These are phyloP conservation scores for Ophion ellenae DNA, from an alignment of 2,888 invertebrate species.

Conservation along the genomic window DNA sequence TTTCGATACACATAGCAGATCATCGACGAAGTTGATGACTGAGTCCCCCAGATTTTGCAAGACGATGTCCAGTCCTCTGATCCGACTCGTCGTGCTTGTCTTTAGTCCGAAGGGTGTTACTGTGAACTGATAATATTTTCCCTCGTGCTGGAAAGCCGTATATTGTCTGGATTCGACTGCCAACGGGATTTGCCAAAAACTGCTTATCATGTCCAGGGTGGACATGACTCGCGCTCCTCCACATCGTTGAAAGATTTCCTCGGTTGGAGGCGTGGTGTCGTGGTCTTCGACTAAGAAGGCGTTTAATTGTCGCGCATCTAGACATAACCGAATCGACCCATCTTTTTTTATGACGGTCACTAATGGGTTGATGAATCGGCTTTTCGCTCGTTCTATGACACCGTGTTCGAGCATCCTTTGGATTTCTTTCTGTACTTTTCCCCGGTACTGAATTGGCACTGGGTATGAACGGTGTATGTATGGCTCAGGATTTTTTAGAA, in stretches of 20 bases:
- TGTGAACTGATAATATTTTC: background rate
- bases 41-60: background rate
- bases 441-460: conserved; percentile 9
- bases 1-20: conserved; percentile 39
- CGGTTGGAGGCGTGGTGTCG: background rate
- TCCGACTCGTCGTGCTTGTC: too few relatives aligned
- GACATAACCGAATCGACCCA: background rate
- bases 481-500: background rate
- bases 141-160: conserved; percentile 8
- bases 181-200: conserved; percentile 20
- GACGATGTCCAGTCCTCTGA: too few relatives aligned
- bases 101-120: conserved; percentile 1
- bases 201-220: background rate
- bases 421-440: background rate
- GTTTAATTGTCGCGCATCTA: conserved; percentile 25
- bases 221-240: background rate
- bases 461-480: conserved; percentile 20
- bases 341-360: conserved; percentile 7
- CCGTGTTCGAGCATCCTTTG: conserved; percentile 1
- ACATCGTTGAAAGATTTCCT: conserved; percentile 13
- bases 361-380: conserved; percentile 1
- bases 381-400: background rate
- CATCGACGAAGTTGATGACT: conserved; percentile 52
- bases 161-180: background rate
- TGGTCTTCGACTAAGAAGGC: background rate